Evolutionary conservation across 2,888 invertebrate genomes (phyloP).

Genomic region (Tubulanus polymorphus): DNA sequence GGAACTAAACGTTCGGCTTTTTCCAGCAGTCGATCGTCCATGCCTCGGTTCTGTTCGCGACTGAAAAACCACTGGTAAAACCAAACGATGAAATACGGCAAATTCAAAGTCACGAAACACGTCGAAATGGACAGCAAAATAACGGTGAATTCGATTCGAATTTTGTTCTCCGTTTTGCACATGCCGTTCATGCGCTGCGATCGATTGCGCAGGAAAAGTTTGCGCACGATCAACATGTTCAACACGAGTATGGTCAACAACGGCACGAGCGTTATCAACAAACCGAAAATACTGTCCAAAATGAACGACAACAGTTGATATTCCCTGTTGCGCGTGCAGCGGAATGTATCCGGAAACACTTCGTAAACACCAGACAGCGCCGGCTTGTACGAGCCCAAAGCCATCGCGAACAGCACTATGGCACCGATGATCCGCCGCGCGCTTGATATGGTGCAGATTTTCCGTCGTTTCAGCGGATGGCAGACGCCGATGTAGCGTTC

Average conservation of each 20-base stretch:
- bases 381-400: constrained; percentile 37
- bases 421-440: constrained; percentile 32
- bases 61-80: too few species aligned
- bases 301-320: constrained; percentile 29
- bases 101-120: constrained; percentile 42
- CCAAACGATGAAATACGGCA: constrained; percentile 47
- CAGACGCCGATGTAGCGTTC: constrained; percentile 47
- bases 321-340: constrained; percentile 29
- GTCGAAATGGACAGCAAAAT: constrained; percentile 44
- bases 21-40: background rate
- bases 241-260: constrained; percentile 40
- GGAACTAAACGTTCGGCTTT: background rate
- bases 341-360: constrained; percentile 15
- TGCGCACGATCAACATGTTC: constrained; percentile 42
- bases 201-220: constrained; percentile 32
- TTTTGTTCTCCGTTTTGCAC: constrained; percentile 36
- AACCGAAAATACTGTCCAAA: constrained; percentile 39
- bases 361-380: constrained; percentile 27
- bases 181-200: constrained; percentile 25
- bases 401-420: constrained; percentile 25
- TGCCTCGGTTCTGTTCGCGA: too few species aligned
- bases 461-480: constrained; percentile 35
- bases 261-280: constrained; percentile 41
- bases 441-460: constrained; percentile 33
- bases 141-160: constrained; percentile 44